A percentile compares a stretch with the other conserved stretches of the same genome.
phyloP scores from a whole-genome alignment of 2,888 invertebrate species.

The Synergus itoensis region DNA sequence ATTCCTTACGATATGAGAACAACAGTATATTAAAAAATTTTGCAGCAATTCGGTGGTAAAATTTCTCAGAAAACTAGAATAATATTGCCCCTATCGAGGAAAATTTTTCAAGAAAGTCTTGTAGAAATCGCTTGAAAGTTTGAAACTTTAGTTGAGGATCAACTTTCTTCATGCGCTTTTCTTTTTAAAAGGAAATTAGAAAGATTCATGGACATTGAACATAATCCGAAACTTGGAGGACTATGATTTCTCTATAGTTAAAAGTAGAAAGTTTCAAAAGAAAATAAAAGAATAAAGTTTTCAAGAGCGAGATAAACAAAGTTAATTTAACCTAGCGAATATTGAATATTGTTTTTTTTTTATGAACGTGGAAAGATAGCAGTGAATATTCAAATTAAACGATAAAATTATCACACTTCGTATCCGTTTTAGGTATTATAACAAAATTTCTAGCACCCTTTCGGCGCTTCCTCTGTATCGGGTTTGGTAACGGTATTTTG shows the following conservation, averaged over 20 bases:
- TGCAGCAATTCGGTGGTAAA: background rate
- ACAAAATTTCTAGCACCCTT: background rate
- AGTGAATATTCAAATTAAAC: background rate
- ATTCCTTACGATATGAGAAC: background rate
- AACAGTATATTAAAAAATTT: background rate
- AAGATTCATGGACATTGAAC: slow-evolving; percentile 35
- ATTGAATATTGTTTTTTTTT: background rate
- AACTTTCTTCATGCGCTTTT: slow-evolving; percentile 24
- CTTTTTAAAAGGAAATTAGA: slow-evolving; percentile 32
- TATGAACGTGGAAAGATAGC: no score
- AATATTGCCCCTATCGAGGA: slow-evolving; percentile 17
- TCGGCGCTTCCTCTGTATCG: background rate
- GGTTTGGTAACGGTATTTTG: background rate
- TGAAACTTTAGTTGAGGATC: slow-evolving; percentile 24
- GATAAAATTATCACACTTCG: background rate
- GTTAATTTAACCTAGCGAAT: background rate
- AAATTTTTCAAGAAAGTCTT: slow-evolving; percentile 23
- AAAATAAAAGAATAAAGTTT: background rate
- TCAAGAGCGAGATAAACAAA: slow-evolving; percentile 7
- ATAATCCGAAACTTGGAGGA: slow-evolving; percentile 13
- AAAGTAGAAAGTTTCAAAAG: slow-evolving; percentile 17
- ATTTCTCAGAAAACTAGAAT: background rate
- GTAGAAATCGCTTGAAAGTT: slow-evolving; percentile 5
- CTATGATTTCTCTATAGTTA: slow-evolving; percentile 18
- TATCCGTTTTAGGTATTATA: background rate